Conservation (phyloP, 2,113 vertebrate species). For the Hystrix brachyura region DNA sequence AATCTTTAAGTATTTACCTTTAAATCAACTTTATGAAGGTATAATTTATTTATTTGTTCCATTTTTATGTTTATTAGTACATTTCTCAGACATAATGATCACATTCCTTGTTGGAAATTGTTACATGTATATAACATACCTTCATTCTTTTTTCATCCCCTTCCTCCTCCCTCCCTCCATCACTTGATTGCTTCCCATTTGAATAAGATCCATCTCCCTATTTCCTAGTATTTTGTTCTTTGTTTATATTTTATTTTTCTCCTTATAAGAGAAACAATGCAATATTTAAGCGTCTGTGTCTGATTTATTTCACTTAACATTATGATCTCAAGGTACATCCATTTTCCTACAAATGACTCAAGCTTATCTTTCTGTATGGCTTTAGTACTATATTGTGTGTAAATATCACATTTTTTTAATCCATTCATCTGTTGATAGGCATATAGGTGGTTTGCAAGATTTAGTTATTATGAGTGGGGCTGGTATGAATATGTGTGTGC, state of each 20-base stretch:
- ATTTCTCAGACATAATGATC: not conserved
- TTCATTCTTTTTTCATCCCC: too few relatives aligned
- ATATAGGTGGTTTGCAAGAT: not conserved
- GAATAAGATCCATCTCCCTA: not conserved
- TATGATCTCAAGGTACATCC: not conserved
- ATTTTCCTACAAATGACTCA: not conserved
- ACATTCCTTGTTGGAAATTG: not conserved
- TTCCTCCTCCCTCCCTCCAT: not conserved
- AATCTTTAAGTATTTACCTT: not conserved
- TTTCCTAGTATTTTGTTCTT: not conserved
- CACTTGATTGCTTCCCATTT: not conserved
- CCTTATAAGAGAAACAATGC: not conserved
- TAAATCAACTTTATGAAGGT: conserved; percentile 36
- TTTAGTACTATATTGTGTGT: not conserved
- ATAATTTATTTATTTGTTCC: not conserved
- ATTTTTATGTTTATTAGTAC: not conserved
- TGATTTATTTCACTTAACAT: not conserved
- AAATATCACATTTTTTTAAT: not conserved
- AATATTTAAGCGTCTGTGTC: not conserved
- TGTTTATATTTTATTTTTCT: not conserved
- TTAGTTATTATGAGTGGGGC: not conserved
- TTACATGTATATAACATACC: not conserved
- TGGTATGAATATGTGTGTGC: not conserved
- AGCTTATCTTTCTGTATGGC: not conserved
- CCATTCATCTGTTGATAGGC: not conserved